Evolutionary conservation across 2,113 vertebrate species (phyloP), one percentile per base, ranked within the genome.

Genomic region (Gnathonemus echidnorhynchus): DNA sequence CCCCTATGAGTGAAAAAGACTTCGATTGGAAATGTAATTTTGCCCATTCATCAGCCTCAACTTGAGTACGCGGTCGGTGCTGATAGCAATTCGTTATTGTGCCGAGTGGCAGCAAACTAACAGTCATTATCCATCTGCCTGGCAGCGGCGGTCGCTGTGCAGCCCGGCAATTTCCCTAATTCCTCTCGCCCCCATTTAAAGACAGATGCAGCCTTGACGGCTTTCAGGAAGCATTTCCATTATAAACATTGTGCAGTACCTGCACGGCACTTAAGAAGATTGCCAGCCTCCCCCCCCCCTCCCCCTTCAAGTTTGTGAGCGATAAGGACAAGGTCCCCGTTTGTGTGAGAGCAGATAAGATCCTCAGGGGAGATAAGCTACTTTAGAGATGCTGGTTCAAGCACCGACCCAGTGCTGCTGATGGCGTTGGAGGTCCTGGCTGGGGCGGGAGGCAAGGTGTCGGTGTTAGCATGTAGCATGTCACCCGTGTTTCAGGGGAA

Each of bases 21-120:
- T 87, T 87, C n/a, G 24, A 87, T 52, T 53, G 49, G 46, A 87
- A 87, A 49, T 87, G n/a, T 52, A 87, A 87, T 87, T 87, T 53
- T 50, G n/a, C 85, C 85, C 45, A 49, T 87, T 87, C 49, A 87
- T 87, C 49, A 52, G 85, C 46, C 45, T 87, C 85, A 87, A 35
- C 83, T 85, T 48, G 83, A 85, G 83, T 85, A 48, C 45, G 39
- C 35, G 24, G 83, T 46, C 24, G 8, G 83, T 85, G 83, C 83
- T 85, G 83, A 85, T 85, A n/a, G 83, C 83, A 85, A 48, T 85
- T 48, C 45, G 39, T 85, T 87, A 87, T 52, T 87, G 24, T 52
- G 45, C n/a, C 46, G 45, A 87, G 46, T n/a, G 85, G 24, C 11
- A 15, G 11, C 46, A 87, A 46, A 87, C 49, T 87, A 52, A 49